Evolutionary conservation across 2,797 vertebrate genomes (phyloP).

Genomic region (Catamblyrhynchus diadema): DNA sequence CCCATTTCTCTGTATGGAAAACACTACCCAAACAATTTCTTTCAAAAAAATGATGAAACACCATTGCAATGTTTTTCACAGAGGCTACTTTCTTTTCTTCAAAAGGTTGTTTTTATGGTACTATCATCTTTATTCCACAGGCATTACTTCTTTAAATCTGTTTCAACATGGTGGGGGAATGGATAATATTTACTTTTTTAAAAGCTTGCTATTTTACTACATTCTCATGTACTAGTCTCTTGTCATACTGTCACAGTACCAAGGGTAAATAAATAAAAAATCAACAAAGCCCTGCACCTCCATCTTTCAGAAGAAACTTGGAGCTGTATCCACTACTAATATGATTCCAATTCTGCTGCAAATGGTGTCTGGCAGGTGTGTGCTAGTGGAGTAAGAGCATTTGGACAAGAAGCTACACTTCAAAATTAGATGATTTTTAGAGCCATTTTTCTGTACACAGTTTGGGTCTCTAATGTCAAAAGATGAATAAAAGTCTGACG

Average conservation of each 20-base stretch:
- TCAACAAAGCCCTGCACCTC: not conserved
- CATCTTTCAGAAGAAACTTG: not conserved
- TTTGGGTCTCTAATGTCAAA: not conserved
- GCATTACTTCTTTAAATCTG: not conserved
- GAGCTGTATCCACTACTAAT: conserved; percentile 9
- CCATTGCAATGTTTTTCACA: not conserved
- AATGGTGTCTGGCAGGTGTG: not conserved
- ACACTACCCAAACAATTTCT: conserved; percentile 7
- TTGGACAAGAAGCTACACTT: not conserved
- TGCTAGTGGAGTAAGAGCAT: not conserved
- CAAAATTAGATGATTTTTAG: not conserved
- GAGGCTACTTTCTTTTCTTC: not conserved
- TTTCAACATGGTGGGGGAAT: not conserved
- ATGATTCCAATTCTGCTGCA: not conserved
- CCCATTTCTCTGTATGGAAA: conserved; percentile 14
- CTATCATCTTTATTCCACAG: not conserved
- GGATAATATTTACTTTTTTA: not conserved
- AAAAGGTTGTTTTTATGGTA: not conserved
- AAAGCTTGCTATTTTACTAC: not conserved
- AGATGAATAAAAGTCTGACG: not conserved
- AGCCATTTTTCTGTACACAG: not conserved
- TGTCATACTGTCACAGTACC: not conserved
- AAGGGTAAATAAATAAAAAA: conserved; percentile 42
- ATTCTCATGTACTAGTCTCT: not conserved
- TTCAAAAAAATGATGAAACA: conserved; percentile 12